Conservation (phyloP, 1,140 invertebrate species). For the Diploscapter pachys region DNA sequence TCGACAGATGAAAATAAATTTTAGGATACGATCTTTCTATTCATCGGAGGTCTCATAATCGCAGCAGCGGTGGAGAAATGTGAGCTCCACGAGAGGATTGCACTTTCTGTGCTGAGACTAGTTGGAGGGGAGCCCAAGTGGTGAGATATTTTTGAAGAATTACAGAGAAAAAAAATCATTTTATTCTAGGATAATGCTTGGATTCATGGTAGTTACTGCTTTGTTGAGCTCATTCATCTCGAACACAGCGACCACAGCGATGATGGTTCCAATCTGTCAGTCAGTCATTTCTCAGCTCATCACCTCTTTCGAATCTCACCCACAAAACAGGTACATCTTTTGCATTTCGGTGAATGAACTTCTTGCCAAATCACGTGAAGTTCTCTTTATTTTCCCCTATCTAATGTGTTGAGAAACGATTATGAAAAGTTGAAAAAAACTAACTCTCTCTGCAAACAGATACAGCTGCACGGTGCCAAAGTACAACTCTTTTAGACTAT, state of each 20-base stretch:
- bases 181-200: constrained; percentile 40
- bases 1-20: not conserved
- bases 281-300: constrained; percentile 54
- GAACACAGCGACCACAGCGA: constrained; percentile 62
- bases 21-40: constrained; percentile 69
- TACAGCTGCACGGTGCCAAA: too few species aligned
- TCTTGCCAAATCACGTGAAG: too few species aligned
- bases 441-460: too few species aligned
- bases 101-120: constrained; percentile 72
- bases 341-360: too few species aligned
- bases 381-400: too few species aligned
- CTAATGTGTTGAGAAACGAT: too few species aligned
- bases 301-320: constrained; percentile 25
- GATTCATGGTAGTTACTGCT: constrained; percentile 44
- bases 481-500: too few species aligned
- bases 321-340: constrained; percentile 16
- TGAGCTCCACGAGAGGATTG: constrained; percentile 77
- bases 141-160: constrained; percentile 44
- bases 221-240: constrained; percentile 59
- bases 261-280: constrained; percentile 62
- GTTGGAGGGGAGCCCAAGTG: constrained; percentile 68
- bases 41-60: constrained; percentile 70
- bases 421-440: too few species aligned
- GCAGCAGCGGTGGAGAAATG: constrained; percentile 80
- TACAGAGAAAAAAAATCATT: constrained; percentile 2